Evolutionary conservation across 2,113 vertebrate species (phyloP).

Genomic region (Chunga burmeisteri): DNA sequence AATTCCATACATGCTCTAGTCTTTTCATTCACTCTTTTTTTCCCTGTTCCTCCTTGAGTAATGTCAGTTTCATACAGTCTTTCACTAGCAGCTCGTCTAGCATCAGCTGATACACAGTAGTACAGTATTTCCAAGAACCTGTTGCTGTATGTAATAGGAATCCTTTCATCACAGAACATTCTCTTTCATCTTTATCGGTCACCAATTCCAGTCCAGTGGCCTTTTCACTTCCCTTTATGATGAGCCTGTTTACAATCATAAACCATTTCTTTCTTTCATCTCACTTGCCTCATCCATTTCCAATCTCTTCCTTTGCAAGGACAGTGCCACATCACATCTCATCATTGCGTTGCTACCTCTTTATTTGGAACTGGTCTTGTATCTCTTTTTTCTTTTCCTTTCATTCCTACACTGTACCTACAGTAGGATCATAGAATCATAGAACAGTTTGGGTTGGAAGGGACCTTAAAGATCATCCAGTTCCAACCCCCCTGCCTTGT

Average conservation of each 20-base stretch:
- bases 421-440: neutral
- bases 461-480: neutral
- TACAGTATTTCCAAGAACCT: neutral
- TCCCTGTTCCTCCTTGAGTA: neutral
- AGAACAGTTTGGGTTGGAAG: neutral
- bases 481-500: neutral
- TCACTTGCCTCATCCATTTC: neutral
- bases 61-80: neutral
- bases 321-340: neutral
- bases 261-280: constrained; percentile 6
- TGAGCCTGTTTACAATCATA: neutral
- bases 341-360: neutral
- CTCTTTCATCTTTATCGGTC: constrained; percentile 12
- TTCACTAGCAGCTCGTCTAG: neutral
- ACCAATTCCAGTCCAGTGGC: neutral
- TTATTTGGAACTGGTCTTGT: neutral
- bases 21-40: neutral
- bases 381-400: neutral
- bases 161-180: constrained; percentile 22
- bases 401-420: neutral
- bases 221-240: constrained; percentile 19
- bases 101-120: neutral
- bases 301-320: neutral
- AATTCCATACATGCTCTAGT: neutral
- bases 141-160: neutral